Evolutionary conservation across 2,797 vertebrate genomes (phyloP).

Genomic region (Holocentrus rufus): DNA sequence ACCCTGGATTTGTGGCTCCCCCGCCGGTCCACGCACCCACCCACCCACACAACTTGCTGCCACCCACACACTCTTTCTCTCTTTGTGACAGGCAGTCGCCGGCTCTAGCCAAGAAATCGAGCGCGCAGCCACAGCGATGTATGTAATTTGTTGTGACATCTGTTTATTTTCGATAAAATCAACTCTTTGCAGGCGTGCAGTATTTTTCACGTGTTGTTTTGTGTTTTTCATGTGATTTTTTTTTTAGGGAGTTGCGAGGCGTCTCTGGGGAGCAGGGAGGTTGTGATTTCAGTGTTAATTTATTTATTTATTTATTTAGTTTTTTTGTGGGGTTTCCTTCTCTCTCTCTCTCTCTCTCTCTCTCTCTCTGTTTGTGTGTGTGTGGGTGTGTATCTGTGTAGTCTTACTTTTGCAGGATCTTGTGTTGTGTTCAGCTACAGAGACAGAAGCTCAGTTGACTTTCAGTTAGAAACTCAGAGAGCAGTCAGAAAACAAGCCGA

Average conservation of each 20-base stretch:
- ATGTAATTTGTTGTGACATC: conserved; percentile 15
- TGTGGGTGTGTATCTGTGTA: conserved; percentile 28
- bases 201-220: conserved; percentile 1
- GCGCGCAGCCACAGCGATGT: conserved; percentile 21
- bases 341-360: conserved; percentile 26
- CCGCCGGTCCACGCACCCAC: conserved; percentile 60
- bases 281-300: conserved; percentile 38
- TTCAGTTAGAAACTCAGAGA: conserved; percentile 41
- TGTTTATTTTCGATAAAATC: conserved; percentile 33
- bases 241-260: conserved; percentile 15
- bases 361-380: conserved; percentile 8
- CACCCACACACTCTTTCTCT: conserved; percentile 28
- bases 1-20: conserved; percentile 72
- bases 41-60: conserved; percentile 46
- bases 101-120: conserved; percentile 26
- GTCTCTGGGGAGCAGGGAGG: conserved; percentile 14
- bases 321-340: conserved; percentile 13
- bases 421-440: conserved; percentile 29
- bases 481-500: conserved; percentile 34
- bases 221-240: neutral
- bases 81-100: conserved; percentile 51
- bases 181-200: neutral
- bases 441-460: conserved; percentile 41
- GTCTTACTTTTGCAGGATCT: conserved; percentile 34
- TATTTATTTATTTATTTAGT: conserved; percentile 26